Conservation (phyloP, 2,888 invertebrate genomes). For the Cephus sareptanus region DNA sequence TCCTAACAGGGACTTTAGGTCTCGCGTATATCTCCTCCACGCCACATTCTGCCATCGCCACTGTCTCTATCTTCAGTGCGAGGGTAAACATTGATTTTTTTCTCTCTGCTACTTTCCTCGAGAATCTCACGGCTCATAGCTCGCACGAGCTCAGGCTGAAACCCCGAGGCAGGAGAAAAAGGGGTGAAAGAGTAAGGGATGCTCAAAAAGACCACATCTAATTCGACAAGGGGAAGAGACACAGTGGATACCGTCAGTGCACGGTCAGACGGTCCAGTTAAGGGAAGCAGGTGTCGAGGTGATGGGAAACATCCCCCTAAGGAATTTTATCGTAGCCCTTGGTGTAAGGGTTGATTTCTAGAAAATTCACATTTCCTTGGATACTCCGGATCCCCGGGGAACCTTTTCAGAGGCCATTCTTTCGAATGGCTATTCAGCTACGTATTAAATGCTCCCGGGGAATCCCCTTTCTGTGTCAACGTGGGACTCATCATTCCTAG, state of each 20-base stretch:
- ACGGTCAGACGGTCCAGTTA: not conserved
- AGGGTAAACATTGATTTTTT: conserved; percentile 18
- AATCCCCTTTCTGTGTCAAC: conserved; percentile 30
- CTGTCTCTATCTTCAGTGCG: not conserved
- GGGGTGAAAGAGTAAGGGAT: not conserved
- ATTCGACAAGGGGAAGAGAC: not conserved
- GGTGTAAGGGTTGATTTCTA: not conserved
- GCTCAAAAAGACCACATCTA: not conserved
- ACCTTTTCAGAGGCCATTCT: conserved; percentile 45
- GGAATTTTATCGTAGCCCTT: not conserved
- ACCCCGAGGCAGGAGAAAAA: not conserved
- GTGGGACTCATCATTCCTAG: conserved; percentile 51
- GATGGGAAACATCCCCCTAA: not conserved
- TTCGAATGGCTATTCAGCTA: conserved; percentile 54
- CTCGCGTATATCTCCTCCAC: not conserved
- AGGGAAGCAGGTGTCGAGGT: not conserved
- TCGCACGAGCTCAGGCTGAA: not conserved
- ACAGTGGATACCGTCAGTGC: not conserved
- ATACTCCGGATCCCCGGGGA: conserved; percentile 25
- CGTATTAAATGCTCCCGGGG: conserved; percentile 52
- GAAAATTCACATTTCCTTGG: not conserved
- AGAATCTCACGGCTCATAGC: not conserved
- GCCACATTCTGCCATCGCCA: not conserved
- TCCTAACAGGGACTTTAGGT: not conserved
- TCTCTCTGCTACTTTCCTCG: conserved; percentile 11